A percentile compares a stretch with the other conserved stretches of the same genome.
Evolutionary conservation across 1,140 invertebrate species (phyloP).

Genomic region (Pectinophora gossypiella): DNA sequence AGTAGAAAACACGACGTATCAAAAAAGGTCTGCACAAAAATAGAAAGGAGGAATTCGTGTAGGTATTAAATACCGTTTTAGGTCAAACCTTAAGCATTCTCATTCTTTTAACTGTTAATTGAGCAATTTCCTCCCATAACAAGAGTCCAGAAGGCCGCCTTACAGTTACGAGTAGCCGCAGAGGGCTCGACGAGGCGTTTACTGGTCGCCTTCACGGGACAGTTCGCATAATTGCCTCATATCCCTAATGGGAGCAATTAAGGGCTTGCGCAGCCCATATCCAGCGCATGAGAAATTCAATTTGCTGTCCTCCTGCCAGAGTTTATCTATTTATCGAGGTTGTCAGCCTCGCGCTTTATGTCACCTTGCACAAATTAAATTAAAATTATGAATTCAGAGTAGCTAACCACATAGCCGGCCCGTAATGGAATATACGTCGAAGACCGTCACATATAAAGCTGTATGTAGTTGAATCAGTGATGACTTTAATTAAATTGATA

Average conservation of each 20-base stretch:
- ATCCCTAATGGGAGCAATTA: slow-evolving; percentile 22
- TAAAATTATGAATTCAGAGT: neutral
- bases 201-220: slow-evolving; percentile 15
- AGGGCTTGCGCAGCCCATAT: slow-evolving; percentile 24
- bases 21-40: too few species aligned
- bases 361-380: neutral
- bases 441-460: too few species aligned
- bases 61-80: too few species aligned
- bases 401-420: neutral
- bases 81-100: too few species aligned
- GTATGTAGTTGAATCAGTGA: neutral
- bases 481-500: slow-evolving; percentile 2
- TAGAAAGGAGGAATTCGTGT: too few species aligned
- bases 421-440: too few species aligned
- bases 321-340: slow-evolving; percentile 24
- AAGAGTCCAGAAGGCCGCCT: too few species aligned
- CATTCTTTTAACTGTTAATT: too few species aligned
- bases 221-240: slow-evolving; percentile 19
- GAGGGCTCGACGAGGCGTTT: neutral
- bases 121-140: too few species aligned
- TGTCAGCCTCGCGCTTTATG: neutral
- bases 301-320: slow-evolving; percentile 36
- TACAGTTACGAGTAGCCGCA: too few species aligned
- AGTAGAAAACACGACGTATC: too few species aligned
- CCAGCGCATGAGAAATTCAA: slow-evolving; percentile 39